Percentiles rank a stretch among this genome's conserved stretches.
Evolutionary conservation across 2,113 vertebrate genomes (phyloP).

Genomic region (Butorides virescens): DNA sequence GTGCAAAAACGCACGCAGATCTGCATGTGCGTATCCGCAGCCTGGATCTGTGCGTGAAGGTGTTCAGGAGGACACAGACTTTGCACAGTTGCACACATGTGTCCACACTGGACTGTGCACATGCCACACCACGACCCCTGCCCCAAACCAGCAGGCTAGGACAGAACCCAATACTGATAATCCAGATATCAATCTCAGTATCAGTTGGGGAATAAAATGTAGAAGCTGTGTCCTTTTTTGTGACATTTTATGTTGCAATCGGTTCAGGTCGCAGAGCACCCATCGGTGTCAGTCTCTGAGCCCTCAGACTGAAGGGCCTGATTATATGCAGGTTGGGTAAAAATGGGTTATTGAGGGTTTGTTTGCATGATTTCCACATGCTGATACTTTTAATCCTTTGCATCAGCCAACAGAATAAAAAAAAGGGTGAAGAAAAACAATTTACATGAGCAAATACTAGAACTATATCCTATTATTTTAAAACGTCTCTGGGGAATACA

Average conservation of each 20-base stretch:
- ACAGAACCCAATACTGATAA: neutral
- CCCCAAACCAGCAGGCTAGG: neutral
- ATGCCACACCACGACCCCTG: neutral
- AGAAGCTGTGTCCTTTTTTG: neutral
- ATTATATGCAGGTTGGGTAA: neutral
- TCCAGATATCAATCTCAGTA: neutral
- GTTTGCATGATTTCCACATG: neutral
- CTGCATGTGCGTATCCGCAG: neutral
- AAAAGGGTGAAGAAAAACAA: neutral
- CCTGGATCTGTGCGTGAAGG: neutral
- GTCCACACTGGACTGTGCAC: neutral
- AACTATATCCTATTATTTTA: slow-evolving; percentile 8
- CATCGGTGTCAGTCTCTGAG: neutral
- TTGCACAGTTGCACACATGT: neutral
- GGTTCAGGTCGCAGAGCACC: neutral
- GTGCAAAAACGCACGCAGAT: rapidly evolving
- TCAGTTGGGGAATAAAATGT: neutral
- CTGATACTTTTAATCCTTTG: neutral
- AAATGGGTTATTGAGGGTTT: neutral
- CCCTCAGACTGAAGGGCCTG: neutral
- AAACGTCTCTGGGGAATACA: neutral
- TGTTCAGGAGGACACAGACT: neutral
- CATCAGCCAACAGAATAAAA: neutral
- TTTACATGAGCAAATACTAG: neutral
- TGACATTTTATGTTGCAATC: neutral